Evolutionary conservation across 2,113 vertebrate species (phyloP).

Genomic region (Anhinga anhinga): DNA sequence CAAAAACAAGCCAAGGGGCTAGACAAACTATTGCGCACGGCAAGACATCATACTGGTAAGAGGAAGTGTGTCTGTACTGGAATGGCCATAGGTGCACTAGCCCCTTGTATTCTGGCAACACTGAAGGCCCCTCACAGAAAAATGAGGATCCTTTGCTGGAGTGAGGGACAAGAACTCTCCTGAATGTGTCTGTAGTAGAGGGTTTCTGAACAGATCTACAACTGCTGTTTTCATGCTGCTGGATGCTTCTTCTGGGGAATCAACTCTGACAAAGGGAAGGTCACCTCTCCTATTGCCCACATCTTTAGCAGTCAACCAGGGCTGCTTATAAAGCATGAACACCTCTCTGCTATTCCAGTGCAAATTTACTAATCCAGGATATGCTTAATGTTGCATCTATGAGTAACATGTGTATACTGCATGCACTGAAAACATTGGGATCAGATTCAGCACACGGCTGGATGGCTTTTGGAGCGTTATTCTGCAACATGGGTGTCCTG

Average conservation of each 20-base stretch:
- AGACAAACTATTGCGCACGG: neutral
- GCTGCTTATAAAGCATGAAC: neutral
- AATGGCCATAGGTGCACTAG: neutral
- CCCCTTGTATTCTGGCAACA: neutral
- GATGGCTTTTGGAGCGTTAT: neutral
- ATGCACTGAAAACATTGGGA: neutral
- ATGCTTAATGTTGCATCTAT: neutral
- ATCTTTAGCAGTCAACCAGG: neutral
- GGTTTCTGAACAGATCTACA: neutral
- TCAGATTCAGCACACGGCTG: neutral
- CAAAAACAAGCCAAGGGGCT: neutral
- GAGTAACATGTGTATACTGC: neutral
- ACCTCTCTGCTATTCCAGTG: neutral
- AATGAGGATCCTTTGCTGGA: neutral
- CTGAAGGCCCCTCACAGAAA: accelerated
- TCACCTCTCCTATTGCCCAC: neutral
- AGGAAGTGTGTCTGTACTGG: neutral
- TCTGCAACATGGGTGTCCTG: neutral
- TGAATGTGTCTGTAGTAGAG: neutral
- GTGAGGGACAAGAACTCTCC: neutral
- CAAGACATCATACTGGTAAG: neutral
- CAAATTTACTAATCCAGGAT: neutral
- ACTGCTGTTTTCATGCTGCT: neutral
- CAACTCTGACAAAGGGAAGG: neutral
- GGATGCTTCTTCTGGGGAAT: neutral